Percentiles rank a stretch among this genome's conserved stretches.
Evolutionary conservation across 2,113 vertebrate species (phyloP).

Genomic region (Dendrocopos noguchii): DNA sequence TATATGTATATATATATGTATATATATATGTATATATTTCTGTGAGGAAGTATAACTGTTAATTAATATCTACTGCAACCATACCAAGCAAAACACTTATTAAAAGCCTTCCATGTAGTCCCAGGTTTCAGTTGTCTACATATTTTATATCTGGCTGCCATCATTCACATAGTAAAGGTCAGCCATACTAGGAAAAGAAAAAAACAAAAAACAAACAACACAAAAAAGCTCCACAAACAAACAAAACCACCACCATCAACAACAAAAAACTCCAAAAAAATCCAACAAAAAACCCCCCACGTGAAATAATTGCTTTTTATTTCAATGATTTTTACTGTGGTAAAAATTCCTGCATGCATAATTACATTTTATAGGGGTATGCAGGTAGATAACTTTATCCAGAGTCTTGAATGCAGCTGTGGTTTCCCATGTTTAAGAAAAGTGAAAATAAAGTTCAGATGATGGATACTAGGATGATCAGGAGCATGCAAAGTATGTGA

Average conservation of each 20-base stretch:
- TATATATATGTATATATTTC: neutral
- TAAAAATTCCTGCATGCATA: neutral
- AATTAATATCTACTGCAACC: neutral
- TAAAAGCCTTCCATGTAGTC: neutral
- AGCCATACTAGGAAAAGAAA: neutral
- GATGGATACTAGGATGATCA: neutral
- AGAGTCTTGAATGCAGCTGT: neutral
- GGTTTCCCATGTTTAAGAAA: neutral
- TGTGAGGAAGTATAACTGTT: neutral
- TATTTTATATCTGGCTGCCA: neutral
- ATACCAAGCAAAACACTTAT: neutral
- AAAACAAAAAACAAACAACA: too few relatives aligned
- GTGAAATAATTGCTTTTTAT: neutral
- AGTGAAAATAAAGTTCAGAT: neutral
- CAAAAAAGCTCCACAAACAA: too few relatives aligned
- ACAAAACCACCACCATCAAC: too few relatives aligned
- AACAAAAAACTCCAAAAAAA: too few relatives aligned
- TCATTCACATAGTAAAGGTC: neutral
- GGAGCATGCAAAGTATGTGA: neutral
- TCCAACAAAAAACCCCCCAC: neutral
- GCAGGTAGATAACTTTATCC: neutral
- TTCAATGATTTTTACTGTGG: neutral
- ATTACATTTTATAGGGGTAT: neutral
- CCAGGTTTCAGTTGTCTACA: neutral
- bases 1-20: too few relatives aligned